Percentiles rank a stretch among this genome's conserved stretches.
These are phyloP conservation scores for Calcarius lapponicus DNA, from an alignment of 2,797 vertebrate species.

Conservation along the genomic window DNA sequence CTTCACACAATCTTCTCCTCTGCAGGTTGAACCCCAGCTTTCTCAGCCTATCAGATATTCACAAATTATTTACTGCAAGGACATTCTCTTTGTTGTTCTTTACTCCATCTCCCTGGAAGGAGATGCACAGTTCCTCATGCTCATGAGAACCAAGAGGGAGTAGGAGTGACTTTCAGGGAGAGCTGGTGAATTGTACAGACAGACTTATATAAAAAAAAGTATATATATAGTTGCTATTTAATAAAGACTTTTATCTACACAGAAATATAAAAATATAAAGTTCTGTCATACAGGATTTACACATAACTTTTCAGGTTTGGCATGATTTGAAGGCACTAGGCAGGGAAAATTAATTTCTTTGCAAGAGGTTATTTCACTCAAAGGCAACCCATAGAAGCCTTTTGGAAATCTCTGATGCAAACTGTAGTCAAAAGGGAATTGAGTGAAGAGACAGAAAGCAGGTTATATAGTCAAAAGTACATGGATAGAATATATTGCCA, in stretches of 20 bases:
- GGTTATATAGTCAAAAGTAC: background rate
- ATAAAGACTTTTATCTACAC: background rate
- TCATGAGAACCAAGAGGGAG: background rate
- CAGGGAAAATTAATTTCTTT: background rate
- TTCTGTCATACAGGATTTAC: background rate
- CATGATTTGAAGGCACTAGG: background rate
- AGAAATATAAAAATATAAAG: background rate
- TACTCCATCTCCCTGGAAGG: background rate
- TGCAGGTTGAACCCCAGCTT: background rate
- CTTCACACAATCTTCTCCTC: background rate
- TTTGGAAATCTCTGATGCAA: background rate
- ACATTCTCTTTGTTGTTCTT: background rate
- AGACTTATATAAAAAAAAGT: background rate
- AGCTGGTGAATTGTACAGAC: background rate
- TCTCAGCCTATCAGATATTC: background rate
- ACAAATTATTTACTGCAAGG: background rate
- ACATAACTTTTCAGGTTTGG: background rate
- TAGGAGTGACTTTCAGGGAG: background rate
- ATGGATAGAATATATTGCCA: background rate
- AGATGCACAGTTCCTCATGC: fast-evolving
- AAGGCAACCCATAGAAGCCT: background rate
- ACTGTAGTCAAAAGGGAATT: background rate
- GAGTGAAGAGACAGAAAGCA: background rate
- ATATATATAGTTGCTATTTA: background rate
- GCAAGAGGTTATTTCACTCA: background rate